Base-by-base conservation (phyloP, 2,113 vertebrate species). In the Puffinus mauretanicus region DNA sequence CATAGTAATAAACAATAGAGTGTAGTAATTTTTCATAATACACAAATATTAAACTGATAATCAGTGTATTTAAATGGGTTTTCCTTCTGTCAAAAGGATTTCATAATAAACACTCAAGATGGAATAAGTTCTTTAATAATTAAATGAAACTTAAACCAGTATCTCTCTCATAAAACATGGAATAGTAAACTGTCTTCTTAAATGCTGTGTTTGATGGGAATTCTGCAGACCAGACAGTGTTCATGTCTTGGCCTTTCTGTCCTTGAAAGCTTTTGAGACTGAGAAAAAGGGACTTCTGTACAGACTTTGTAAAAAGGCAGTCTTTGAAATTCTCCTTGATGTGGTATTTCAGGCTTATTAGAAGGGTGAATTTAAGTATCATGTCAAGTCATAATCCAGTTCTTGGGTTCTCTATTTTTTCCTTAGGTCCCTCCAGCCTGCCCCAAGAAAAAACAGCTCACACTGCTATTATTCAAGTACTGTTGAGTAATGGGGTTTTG, bases 271-370 rank as follows among this genome's bases (percentile, higher is more conserved):
- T 96, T 97, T 70, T 42, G 79, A 96, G 83, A 90, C 38, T 79
- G 57, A 67, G 71, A 90, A 94, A 94, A 94, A 95, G 27, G 84
- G 67, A 46, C 27, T 96, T 94, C 78, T 96, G 75, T 77, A 90
- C 71, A 76, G 88, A 93, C 70, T 95, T 93, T 82, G 60, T 94
- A 91, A 86, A 65, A 80, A 82, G 16, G 9, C 66, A 40, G 32
- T 58, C 94, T 97, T 95, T 96, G 90, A 96, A 97, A 96, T 93
- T 88, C 83, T 91, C 51, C 73, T 97, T 97, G 89, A 86, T 96
- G 86, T 95, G 67, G 42, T 73, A 91, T 94, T 95, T 97, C 82
- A 92, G 82, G 90, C 62, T 97, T 95, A 96, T 97, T 96, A 95
- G 47, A 94, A 95, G 72, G 61, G 52, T 81, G 66, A 79, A 91